Percentiles rank a stretch among this genome's conserved stretches.
These are phyloP conservation scores for Agrenia bidenticulata DNA, from an alignment of 2,888 invertebrate species.

Conservation along the genomic window DNA sequence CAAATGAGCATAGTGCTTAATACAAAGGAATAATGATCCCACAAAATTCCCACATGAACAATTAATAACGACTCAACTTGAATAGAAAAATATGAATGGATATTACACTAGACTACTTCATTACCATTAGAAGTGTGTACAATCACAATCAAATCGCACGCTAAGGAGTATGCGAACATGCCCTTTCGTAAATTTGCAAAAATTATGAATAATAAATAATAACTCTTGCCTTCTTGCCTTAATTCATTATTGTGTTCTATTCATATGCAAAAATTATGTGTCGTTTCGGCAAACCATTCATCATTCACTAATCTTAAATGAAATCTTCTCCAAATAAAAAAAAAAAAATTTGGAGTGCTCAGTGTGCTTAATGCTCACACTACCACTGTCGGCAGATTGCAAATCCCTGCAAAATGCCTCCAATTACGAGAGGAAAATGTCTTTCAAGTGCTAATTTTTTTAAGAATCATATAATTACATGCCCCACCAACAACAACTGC, in stretches of 20 bases:
- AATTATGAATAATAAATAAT: not conserved
- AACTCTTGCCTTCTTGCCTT: not conserved
- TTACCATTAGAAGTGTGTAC: too few species aligned
- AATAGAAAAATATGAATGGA: too few species aligned
- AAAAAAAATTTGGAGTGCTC: not conserved
- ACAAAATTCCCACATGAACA: constrained; percentile 2
- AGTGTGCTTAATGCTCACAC: too few species aligned
- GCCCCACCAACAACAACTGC: too few species aligned
- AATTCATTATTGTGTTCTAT: not conserved
- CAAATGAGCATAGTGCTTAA: constrained; percentile 30
- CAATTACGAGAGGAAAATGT: constrained; percentile 6
- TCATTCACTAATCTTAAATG: not conserved
- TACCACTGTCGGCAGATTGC: not conserved
- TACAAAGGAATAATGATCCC: constrained; percentile 7
- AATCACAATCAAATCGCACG: too few species aligned
- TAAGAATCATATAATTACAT: constrained; percentile 7
- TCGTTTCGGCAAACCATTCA: not conserved
- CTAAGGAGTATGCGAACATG: not conserved
- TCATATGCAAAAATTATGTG: not conserved
- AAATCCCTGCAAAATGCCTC: constrained; percentile 2
- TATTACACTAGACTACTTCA: too few species aligned
- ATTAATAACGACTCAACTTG: not conserved
- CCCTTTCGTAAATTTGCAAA: constrained; percentile 5
- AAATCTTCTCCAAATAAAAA: constrained; percentile 9
- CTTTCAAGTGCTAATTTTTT: constrained; percentile 11